Evolutionary conservation across 2,888 invertebrate species (phyloP).

Genomic region (Drosophila neotestacea): DNA sequence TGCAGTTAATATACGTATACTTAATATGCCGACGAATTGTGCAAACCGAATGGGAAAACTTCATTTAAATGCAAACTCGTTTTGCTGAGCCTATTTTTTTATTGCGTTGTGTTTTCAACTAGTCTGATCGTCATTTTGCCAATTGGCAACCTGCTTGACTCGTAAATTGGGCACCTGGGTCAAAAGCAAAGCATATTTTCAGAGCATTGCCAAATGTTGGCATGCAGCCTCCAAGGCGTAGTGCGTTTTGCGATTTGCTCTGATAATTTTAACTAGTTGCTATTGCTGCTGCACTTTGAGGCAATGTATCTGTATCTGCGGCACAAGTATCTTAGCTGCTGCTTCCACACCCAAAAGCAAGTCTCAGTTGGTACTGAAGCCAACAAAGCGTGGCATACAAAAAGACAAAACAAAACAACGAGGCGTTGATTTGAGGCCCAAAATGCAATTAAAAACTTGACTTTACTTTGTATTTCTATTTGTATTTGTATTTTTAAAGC

Average conservation of each 20-base stretch:
- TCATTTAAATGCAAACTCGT: slow-evolving; percentile 37
- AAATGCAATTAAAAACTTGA: slow-evolving; percentile 62
- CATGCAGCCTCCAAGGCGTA: slow-evolving; percentile 49
- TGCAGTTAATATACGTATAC: slow-evolving; percentile 33
- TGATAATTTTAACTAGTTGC: slow-evolving; percentile 36
- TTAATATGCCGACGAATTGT: slow-evolving; percentile 54
- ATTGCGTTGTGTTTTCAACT: slow-evolving; percentile 51
- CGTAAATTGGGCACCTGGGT: slow-evolving; percentile 42
- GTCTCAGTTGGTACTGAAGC: slow-evolving; percentile 29
- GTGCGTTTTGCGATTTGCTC: slow-evolving; percentile 53
- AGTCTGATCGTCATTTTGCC: slow-evolving; percentile 40
- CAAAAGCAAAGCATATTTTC: slow-evolving; percentile 27
- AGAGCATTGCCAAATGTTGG: slow-evolving; percentile 45
- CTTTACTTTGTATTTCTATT: slow-evolving; percentile 26
- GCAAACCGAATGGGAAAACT: slow-evolving; percentile 44
- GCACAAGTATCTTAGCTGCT: slow-evolving; percentile 24
- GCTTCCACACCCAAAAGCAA: slow-evolving; percentile 43
- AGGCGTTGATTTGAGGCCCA: slow-evolving; percentile 70
- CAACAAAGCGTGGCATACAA: slow-evolving; percentile 67
- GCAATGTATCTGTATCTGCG: slow-evolving; percentile 42
- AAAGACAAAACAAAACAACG: slow-evolving; percentile 22
- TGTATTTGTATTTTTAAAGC: not conserved
- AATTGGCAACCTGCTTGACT: slow-evolving; percentile 37
- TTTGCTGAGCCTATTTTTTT: slow-evolving; percentile 20
- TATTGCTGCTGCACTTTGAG: slow-evolving; percentile 13